These are phyloP conservation scores for Myripristis jacobus DNA, from an alignment of 2,797 vertebrate species.

Conservation along the genomic window DNA sequence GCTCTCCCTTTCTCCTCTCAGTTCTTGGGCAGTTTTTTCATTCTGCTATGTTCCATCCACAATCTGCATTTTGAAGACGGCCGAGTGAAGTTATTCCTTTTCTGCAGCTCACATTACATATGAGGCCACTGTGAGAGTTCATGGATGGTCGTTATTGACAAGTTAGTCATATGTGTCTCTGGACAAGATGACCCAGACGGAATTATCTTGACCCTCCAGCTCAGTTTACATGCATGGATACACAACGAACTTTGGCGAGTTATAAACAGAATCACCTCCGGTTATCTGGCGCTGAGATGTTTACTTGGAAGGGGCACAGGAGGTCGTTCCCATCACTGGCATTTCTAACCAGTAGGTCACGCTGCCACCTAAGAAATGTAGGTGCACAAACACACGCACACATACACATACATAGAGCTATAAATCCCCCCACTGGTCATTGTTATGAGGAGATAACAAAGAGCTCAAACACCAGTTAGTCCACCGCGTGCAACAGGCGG, in stretches of 20 bases:
- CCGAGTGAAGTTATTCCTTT: too few relatives aligned
- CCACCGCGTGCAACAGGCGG: conserved; percentile 44
- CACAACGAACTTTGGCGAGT: conserved; percentile 41
- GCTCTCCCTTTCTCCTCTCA: not conserved
- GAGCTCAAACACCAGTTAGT: conserved; percentile 39
- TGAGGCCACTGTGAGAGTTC: conserved; percentile 11
- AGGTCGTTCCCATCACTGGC: too few relatives aligned
- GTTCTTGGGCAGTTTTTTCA: too few relatives aligned
- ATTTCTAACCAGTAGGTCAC: too few relatives aligned
- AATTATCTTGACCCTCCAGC: conserved; percentile 46
- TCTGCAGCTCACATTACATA: too few relatives aligned
- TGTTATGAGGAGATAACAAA: conserved; percentile 25
- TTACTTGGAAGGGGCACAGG: not conserved
- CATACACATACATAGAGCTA: not conserved
- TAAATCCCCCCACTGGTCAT: conserved; percentile 23
- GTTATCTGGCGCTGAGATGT: conserved; percentile 13
- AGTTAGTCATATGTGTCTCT: conserved; percentile 13
- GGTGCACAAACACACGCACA: conserved; percentile 3
- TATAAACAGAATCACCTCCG: conserved; percentile 40
- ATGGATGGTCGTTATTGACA: conserved; percentile 25
- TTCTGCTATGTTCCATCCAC: too few relatives aligned
- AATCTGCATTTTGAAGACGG: too few relatives aligned
- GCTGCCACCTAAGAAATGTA: too few relatives aligned
- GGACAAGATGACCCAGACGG: conserved; percentile 55
- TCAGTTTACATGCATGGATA: conserved; percentile 63